Percentiles rank a stretch among this genome's conserved stretches.
These are phyloP conservation scores for Ophion obscuratus DNA, from an alignment of 2,888 invertebrate genomes.

Conservation along the genomic window DNA sequence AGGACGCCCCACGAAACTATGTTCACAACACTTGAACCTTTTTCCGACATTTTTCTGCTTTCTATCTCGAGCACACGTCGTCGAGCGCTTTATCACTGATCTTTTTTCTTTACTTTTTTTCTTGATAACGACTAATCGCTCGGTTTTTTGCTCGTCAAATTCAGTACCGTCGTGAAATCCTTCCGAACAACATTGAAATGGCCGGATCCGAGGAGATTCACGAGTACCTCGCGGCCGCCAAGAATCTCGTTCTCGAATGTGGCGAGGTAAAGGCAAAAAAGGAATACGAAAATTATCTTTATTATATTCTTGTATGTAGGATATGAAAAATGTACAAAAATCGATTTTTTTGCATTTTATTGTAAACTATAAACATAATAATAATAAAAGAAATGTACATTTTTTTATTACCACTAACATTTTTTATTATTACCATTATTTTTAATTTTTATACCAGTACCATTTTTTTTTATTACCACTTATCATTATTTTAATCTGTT, in stretches of 20 bases:
- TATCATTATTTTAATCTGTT: too few relatives aligned
- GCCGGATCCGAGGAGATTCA: constrained; percentile 70
- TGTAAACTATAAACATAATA: not conserved
- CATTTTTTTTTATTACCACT: too few relatives aligned
- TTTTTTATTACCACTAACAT: too few relatives aligned
- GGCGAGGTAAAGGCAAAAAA: constrained; percentile 73
- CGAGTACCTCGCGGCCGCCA: constrained; percentile 74
- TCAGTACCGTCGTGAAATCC: constrained; percentile 69
- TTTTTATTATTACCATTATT: not conserved
- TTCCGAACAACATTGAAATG: constrained; percentile 70
- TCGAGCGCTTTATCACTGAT: constrained; percentile 63
- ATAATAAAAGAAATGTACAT: not conserved
- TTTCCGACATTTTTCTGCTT: not conserved
- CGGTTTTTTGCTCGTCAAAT: constrained; percentile 20
- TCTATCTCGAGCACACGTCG: constrained; percentile 34
- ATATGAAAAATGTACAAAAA: not conserved
- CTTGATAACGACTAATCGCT: constrained; percentile 70
- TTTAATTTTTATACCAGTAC: too few relatives aligned
- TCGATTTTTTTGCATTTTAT: not conserved
- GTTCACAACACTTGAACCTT: constrained; percentile 16
- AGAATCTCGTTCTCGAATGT: constrained; percentile 74
- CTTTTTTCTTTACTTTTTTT: constrained; percentile 25
- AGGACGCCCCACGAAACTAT: not conserved
- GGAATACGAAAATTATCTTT: not conserved
- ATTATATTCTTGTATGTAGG: not conserved